Percentiles rank a stretch among this genome's conserved stretches.
phyloP scores from a whole-genome alignment of 2,797 vertebrate species.

The Sebastes wilsoni region DNA sequence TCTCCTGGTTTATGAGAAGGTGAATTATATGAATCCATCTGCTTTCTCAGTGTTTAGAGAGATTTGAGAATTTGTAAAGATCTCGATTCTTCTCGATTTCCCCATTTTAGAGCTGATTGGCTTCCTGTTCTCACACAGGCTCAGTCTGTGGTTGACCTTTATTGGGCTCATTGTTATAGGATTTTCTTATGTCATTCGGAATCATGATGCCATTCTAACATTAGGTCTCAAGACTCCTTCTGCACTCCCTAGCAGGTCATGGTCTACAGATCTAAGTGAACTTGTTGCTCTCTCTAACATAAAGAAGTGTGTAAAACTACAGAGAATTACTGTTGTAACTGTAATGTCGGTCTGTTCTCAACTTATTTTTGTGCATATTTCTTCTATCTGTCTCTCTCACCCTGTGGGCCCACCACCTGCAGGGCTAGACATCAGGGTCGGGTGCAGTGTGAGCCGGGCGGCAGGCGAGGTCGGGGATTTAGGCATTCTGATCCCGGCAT shows the following conservation, averaged over 20 bases:
- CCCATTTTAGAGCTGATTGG: not conserved
- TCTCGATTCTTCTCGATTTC: not conserved
- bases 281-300: not conserved
- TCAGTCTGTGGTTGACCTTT: not conserved
- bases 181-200: not conserved
- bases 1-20: not conserved
- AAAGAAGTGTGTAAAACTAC: not conserved
- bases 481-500: no score
- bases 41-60: not conserved
- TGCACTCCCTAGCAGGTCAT: not conserved
- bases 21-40: not conserved
- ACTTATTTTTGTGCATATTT: not conserved
- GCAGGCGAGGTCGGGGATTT: no score
- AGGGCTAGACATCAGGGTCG: no score
- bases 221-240: not conserved
- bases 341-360: not conserved
- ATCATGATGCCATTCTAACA: slow-evolving; percentile 1
- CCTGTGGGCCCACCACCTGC: no score
- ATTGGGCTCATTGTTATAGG: not conserved
- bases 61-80: not conserved
- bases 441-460: no score
- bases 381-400: not conserved
- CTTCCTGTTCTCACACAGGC: not conserved
- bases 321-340: not conserved
- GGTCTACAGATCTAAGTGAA: not conserved